These are phyloP conservation scores for Ctenochaetus hawaiiensis DNA, from an alignment of 2,797 vertebrate genomes.

Conservation along the genomic window DNA sequence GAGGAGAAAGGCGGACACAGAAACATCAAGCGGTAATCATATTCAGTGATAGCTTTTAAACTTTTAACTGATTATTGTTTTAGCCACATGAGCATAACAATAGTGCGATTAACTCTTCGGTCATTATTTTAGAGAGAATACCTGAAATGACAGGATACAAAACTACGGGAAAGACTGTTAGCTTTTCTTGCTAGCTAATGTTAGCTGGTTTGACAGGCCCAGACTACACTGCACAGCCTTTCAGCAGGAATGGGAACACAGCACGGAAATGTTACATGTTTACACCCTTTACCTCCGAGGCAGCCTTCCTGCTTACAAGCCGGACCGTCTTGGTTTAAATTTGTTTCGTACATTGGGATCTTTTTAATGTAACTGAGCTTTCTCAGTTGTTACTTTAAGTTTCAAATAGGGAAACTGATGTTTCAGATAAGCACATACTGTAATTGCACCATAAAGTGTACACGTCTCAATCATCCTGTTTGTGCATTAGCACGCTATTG, in stretches of 20 bases:
- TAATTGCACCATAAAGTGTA: neutral
- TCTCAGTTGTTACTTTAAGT: slow-evolving; percentile 7
- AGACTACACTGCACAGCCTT: slow-evolving; percentile 43
- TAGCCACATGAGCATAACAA: neutral
- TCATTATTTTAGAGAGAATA: slow-evolving; percentile 13
- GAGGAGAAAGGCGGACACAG: slow-evolving; percentile 83
- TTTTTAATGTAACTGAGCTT: neutral
- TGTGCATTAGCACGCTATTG: neutral
- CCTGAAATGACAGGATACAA: slow-evolving; percentile 19
- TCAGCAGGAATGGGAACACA: slow-evolving; percentile 41
- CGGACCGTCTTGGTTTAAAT: neutral
- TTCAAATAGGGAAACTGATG: slow-evolving; percentile 20
- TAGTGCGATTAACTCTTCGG: neutral
- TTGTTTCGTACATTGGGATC: neutral
- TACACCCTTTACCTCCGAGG: slow-evolving; percentile 16
- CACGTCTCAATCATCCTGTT: neutral
- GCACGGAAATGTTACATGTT: slow-evolving; percentile 46
- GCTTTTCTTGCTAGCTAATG: slow-evolving; percentile 58
- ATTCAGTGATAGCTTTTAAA: slow-evolving; percentile 42
- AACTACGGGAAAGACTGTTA: slow-evolving; percentile 54
- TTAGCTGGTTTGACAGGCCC: slow-evolving; percentile 81
- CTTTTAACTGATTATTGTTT: slow-evolving; percentile 2
- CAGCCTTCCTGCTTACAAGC: neutral
- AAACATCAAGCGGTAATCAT: slow-evolving; percentile 78
- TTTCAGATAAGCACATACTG: neutral